phyloP scores from a whole-genome alignment of 2,888 invertebrate species.

The Pseudoips prasinana region DNA sequence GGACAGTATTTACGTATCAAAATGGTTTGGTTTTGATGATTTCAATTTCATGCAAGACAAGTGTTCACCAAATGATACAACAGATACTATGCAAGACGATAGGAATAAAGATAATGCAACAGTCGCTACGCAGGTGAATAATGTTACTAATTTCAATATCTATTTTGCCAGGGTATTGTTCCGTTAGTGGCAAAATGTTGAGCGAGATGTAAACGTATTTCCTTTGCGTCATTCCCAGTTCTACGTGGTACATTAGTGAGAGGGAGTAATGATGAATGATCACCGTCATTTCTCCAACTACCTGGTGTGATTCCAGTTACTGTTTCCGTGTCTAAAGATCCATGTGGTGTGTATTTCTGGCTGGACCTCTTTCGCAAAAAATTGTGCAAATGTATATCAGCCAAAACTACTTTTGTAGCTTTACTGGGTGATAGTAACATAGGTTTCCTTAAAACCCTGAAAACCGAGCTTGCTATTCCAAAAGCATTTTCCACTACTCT shows the following conservation, averaged over 20 bases:
- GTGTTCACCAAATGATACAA: conserved; percentile 7
- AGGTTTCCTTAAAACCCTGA: conserved; percentile 15
- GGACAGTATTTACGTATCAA: conserved; percentile 17
- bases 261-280: conserved; percentile 7
- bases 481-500: conserved; percentile 33
- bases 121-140: conserved; percentile 16
- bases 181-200: conserved; percentile 17
- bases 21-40: conserved; percentile 18
- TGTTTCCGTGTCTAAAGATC: conserved; percentile 24
- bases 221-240: conserved; percentile 18
- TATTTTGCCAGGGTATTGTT: conserved; percentile 21
- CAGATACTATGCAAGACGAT: conserved; percentile 8
- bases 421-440: conserved; percentile 13
- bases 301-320: conserved; percentile 23
- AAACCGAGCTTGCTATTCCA: conserved; percentile 16
- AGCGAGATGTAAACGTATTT: conserved; percentile 26
- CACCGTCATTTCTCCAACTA: conserved; percentile 17
- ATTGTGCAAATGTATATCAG: conserved; percentile 12
- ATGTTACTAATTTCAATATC: conserved; percentile 16
- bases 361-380: conserved; percentile 15
- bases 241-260: conserved; percentile 12
- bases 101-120: conserved; percentile 16
- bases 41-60: conserved; percentile 17
- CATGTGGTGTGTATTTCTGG: conserved; percentile 14
- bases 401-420: conserved; percentile 15